phyloP scores from a whole-genome alignment of 2,888 invertebrate species.

The Brassicogethes aeneus region DNA sequence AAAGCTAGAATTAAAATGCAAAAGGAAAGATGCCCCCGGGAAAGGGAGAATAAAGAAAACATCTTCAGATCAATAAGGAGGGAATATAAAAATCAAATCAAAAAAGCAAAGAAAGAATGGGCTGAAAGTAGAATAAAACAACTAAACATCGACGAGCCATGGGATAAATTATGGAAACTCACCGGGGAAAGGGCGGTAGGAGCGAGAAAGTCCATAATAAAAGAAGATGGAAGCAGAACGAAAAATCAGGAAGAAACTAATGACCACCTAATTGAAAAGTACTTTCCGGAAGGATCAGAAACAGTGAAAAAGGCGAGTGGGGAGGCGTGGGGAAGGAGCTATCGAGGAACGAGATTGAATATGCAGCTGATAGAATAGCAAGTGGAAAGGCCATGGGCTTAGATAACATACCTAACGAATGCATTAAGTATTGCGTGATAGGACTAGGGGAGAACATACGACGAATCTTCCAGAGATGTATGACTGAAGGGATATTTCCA shows the following conservation, averaged over 20 bases:
- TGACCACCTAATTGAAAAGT: constrained; percentile 9
- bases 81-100: constrained; percentile 3
- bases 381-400: background rate
- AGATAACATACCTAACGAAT: background rate
- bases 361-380: background rate
- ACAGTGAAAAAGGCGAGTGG: background rate
- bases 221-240: constrained; percentile 8
- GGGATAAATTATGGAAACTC: constrained; percentile 4
- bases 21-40: background rate
- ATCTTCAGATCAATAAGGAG: background rate
- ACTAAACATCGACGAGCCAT: constrained; percentile 2
- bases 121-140: constrained; percentile 2
- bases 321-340: background rate
- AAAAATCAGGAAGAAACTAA: constrained; percentile 8
- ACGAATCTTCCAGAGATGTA: too few species aligned
- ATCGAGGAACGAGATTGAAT: background rate
- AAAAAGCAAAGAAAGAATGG: background rate
- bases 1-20: background rate
- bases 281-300: constrained; percentile 13
- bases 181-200: background rate
- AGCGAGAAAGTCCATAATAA: constrained; percentile 5
- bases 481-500: constrained; percentile 16
- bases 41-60: background rate
- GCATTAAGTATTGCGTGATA: background rate
- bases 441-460: background rate